Evolutionary conservation across 2,797 vertebrate species (phyloP).

Genomic region (Hybognathus amarus): DNA sequence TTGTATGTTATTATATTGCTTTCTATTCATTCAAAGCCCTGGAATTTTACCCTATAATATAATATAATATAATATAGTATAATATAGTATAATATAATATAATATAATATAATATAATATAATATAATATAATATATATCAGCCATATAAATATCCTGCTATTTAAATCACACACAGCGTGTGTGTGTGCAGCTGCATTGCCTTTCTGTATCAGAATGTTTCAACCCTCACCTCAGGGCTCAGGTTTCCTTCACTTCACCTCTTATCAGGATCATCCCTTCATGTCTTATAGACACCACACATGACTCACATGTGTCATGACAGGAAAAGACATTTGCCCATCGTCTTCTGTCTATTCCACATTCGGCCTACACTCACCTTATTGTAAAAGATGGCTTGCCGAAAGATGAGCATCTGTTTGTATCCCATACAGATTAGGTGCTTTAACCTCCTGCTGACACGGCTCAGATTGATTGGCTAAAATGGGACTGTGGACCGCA

Average conservation of each 20-base stretch:
- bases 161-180: background rate
- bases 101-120: background rate
- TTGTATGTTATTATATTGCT: background rate
- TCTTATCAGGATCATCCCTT: slow-evolving; percentile 16
- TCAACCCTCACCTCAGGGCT: slow-evolving; percentile 9
- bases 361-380: slow-evolving; percentile 51
- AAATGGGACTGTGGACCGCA: slow-evolving; percentile 6
- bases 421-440: slow-evolving; percentile 59
- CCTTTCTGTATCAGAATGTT: background rate
- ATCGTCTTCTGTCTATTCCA: slow-evolving; percentile 38
- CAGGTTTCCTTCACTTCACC: background rate
- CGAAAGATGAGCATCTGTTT: slow-evolving; percentile 57
- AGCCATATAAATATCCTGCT: background rate
- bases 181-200: background rate
- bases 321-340: slow-evolving; percentile 17
- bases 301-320: slow-evolving; percentile 31
- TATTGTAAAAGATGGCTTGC: slow-evolving; percentile 52
- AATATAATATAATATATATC: background rate
- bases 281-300: slow-evolving; percentile 7
- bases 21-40: background rate
- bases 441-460: slow-evolving; percentile 55
- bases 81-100: slow-evolving; percentile 8
- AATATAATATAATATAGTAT: slow-evolving; percentile 12
- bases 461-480: slow-evolving; percentile 51
- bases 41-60: background rate